Evolutionary conservation across 37 sponge, comb jelly and placozoan genomes (phyloP).

Genomic region (Oscarella lobularis): DNA sequence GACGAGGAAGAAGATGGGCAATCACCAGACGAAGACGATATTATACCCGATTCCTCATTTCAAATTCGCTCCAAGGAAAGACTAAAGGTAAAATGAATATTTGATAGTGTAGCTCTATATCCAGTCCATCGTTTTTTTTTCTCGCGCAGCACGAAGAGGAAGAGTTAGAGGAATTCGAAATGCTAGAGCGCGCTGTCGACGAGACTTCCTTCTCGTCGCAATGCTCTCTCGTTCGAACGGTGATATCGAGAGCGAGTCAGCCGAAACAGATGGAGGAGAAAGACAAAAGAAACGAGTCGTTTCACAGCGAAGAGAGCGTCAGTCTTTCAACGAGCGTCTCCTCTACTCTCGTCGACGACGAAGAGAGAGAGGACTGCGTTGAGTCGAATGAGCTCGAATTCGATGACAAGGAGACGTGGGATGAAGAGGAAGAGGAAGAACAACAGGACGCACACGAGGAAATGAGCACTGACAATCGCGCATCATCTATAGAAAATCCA

Average conservation of each 20-base stretch:
- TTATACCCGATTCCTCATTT: neutral
- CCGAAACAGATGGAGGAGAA: too few relatives aligned
- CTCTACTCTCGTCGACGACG: neutral
- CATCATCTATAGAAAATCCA: too few relatives aligned
- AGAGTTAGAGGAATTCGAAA: conserved; percentile 72
- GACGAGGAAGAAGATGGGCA: too few relatives aligned
- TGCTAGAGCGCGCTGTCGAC: conserved; percentile 40
- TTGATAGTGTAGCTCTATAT: neutral
- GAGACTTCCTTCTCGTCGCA: conserved; percentile 44
- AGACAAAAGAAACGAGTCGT: neutral
- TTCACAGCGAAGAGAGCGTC: conserved; percentile 17
- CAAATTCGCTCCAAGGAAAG: neutral
- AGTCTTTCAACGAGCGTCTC: neutral
- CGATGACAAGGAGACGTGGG: conserved; percentile 72
- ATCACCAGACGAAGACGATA: too few relatives aligned
- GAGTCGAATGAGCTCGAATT: conserved; percentile 12
- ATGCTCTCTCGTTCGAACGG: conserved; percentile 18
- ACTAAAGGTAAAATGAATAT: too few relatives aligned
- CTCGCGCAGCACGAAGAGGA: conserved; percentile 27
- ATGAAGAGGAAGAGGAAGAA: neutral
- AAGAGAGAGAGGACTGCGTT: neutral
- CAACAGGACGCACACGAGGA: neutral
- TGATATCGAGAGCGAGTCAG: neutral
- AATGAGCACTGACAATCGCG: neutral
- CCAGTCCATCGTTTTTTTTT: neutral